These are phyloP conservation scores for Hoplostethus mediterraneus DNA, from an alignment of 2,797 vertebrate genomes.

Conservation along the genomic window DNA sequence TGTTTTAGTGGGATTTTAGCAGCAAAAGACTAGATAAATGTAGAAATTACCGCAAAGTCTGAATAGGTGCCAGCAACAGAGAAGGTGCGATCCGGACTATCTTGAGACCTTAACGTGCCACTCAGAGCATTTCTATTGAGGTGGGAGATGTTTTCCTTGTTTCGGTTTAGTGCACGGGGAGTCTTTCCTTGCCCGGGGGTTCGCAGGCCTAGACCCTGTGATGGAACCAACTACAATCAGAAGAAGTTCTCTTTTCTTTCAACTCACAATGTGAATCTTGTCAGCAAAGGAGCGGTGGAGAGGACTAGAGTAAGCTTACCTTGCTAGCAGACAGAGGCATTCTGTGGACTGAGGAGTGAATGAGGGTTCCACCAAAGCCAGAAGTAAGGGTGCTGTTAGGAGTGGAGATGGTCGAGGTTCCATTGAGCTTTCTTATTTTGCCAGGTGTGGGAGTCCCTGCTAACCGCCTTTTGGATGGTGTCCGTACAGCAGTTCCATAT, in stretches of 20 bases:
- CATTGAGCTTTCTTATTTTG: conserved; percentile 91
- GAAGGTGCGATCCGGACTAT: conserved; percentile 87
- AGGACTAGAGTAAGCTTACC: conserved; percentile 73
- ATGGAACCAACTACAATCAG: conserved; percentile 32
- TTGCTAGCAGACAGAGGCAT: conserved; percentile 88
- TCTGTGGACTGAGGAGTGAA: conserved; percentile 82
- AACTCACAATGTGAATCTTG: neutral
- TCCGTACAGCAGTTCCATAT: conserved; percentile 87
- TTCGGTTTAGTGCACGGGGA: conserved; percentile 80
- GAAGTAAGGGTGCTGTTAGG: conserved; percentile 88
- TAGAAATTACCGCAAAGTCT: conserved; percentile 94
- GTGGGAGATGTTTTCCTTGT: conserved; percentile 93
- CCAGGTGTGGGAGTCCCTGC: conserved; percentile 79
- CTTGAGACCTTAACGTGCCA: conserved; percentile 85
- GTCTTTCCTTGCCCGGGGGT: conserved; percentile 79
- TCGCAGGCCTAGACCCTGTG: conserved; percentile 74
- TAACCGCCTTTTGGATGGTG: conserved; percentile 87
- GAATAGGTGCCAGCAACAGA: conserved; percentile 94
- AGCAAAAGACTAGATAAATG: conserved; percentile 16
- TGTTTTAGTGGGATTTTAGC: neutral
- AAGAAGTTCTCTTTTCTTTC: neutral
- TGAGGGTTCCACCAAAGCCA: conserved; percentile 77
- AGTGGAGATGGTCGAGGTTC: conserved; percentile 80
- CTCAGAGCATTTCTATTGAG: conserved; percentile 84
- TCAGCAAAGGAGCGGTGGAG: too few species aligned